Evolutionary conservation across 2,888 invertebrate genomes (phyloP).

Genomic region (Eilema griseolum): DNA sequence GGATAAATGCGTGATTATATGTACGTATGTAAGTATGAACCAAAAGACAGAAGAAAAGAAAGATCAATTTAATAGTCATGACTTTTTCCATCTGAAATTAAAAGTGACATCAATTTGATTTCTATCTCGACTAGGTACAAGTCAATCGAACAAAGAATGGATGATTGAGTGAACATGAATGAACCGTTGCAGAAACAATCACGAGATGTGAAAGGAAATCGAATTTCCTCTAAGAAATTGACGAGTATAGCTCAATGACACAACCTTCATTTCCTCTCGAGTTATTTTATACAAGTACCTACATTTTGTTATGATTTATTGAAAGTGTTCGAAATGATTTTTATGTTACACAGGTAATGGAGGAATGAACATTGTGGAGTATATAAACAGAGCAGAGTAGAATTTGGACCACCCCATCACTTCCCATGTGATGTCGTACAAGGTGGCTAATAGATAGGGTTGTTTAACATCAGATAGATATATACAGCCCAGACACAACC

Average conservation of each 20-base stretch:
- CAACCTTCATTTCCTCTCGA: slow-evolving; percentile 31
- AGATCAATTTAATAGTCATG: neutral
- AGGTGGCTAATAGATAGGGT: too few relatives aligned
- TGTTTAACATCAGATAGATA: too few relatives aligned
- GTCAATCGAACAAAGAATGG: slow-evolving; percentile 44
- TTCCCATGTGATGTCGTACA: too few relatives aligned
- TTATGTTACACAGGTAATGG: neutral
- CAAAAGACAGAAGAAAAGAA: neutral
- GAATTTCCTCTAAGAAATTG: slow-evolving; percentile 54
- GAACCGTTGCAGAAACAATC: slow-evolving; percentile 50
- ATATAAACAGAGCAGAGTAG: too few relatives aligned
- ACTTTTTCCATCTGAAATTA: neutral
- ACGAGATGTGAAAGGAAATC: slow-evolving; percentile 50
- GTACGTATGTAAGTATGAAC: too few relatives aligned
- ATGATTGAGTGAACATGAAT: slow-evolving; percentile 47
- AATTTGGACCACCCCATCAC: too few relatives aligned
- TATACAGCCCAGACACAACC: too few relatives aligned
- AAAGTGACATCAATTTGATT: slow-evolving; percentile 5
- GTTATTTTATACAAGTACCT: slow-evolving; percentile 18
- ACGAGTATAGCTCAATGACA: slow-evolving; percentile 49
- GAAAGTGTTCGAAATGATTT: neutral
- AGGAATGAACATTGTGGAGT: neutral
- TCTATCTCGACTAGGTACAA: slow-evolving; percentile 16
- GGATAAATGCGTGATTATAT: too few relatives aligned
- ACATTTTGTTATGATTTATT: slow-evolving; percentile 36